These are phyloP conservation scores for Cottoperca gobio DNA, from an alignment of 2,797 vertebrate genomes.

Conservation along the genomic window DNA sequence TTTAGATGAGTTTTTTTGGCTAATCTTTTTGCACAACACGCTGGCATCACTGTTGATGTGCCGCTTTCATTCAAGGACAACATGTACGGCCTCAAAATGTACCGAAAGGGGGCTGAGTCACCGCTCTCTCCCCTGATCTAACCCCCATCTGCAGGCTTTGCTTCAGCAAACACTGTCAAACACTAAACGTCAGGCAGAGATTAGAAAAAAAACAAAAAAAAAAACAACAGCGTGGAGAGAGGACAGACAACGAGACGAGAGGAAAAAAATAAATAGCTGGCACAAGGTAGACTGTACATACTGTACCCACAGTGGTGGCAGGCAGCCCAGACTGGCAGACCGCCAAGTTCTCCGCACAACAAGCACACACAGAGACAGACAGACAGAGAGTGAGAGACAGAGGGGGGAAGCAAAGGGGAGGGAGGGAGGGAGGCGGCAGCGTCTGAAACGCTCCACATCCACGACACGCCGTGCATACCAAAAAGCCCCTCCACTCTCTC, in stretches of 20 bases:
- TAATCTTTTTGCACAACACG: not conserved
- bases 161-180: constrained; percentile 74
- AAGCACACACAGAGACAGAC: constrained; percentile 81
- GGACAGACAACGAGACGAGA: constrained; percentile 62
- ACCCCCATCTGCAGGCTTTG: constrained; percentile 55
- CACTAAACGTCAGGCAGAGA: constrained; percentile 80
- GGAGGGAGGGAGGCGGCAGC: constrained; percentile 35
- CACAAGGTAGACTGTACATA: constrained; percentile 96
- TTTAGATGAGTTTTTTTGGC: not conserved
- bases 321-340: constrained; percentile 88
- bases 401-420: constrained; percentile 24
- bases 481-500: constrained; percentile 65
- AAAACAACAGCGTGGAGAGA: constrained; percentile 51
- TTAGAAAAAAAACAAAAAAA: constrained; percentile 53
- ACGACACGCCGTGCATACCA: constrained; percentile 72
- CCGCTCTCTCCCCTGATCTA: constrained; percentile 31
- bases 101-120: constrained; percentile 53
- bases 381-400: constrained; percentile 32
- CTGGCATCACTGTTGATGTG: not conserved
- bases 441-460: constrained; percentile 74
- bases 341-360: constrained; percentile 90
- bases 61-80: constrained; percentile 8
- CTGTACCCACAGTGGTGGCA: constrained; percentile 95
- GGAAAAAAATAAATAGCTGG: constrained; percentile 87
- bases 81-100: constrained; percentile 30